Evolutionary conservation across 2,888 invertebrate genomes (phyloP).

Genomic region (Argyresthia goedartella): DNA sequence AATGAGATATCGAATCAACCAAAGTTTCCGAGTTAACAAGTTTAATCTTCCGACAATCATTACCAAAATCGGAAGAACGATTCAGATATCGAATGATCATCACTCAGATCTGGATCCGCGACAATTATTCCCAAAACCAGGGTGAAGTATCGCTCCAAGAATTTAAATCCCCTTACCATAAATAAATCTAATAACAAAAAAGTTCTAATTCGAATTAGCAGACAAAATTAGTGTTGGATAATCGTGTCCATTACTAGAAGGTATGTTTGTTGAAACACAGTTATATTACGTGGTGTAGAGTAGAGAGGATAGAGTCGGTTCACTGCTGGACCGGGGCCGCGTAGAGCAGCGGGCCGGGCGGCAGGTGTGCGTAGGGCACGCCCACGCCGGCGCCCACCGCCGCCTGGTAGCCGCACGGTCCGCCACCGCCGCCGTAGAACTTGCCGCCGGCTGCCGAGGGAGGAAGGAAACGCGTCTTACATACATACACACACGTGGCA

Average conservation of each 20-base stretch:
- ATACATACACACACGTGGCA: too few species aligned
- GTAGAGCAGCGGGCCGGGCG: slow-evolving; percentile 69
- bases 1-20: not conserved
- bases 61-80: too few species aligned
- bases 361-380: slow-evolving; percentile 74
- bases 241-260: not conserved
- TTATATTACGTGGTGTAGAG: not conserved
- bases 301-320: slow-evolving; percentile 18
- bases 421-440: slow-evolving; percentile 77
- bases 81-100: not conserved
- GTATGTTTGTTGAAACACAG: too few species aligned
- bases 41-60: too few species aligned
- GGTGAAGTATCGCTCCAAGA: too few species aligned
- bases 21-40: not conserved
- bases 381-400: slow-evolving; percentile 73
- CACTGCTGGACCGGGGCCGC: slow-evolving; percentile 82
- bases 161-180: too few species aligned
- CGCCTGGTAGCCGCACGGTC: slow-evolving; percentile 77
- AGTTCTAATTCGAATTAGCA: too few species aligned
- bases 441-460: slow-evolving; percentile 81
- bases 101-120: not conserved
- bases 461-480: too few species aligned
- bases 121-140: too few species aligned
- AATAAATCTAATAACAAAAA: too few species aligned
- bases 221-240: too few species aligned